Evolutionary conservation across 2,113 vertebrate species (phyloP).

Genomic region (Daubentonia madagascariensis): DNA sequence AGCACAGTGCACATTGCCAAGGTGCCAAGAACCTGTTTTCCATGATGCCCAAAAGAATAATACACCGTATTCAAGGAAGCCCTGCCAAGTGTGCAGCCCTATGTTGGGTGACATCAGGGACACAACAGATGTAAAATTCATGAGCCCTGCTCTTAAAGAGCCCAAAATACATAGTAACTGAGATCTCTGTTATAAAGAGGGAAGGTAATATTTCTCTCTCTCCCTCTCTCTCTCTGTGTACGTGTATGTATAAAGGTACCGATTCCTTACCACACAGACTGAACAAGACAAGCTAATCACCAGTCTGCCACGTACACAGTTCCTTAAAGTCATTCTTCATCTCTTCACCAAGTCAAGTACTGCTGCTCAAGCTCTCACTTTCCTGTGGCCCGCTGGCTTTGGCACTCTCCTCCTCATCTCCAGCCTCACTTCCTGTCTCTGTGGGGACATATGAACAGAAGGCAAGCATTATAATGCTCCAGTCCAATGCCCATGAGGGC

Average conservation of each 20-base stretch:
- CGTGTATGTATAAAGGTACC: not conserved
- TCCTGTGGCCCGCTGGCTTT: not conserved
- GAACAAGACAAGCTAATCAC: not conserved
- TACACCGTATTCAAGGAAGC: not conserved
- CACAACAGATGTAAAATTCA: not conserved
- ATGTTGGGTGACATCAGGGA: not conserved
- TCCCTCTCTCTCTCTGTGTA: not conserved
- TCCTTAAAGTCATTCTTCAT: not conserved
- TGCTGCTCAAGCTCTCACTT: not conserved
- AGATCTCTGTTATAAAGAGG: not conserved
- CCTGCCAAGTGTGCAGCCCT: not conserved
- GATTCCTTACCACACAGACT: not conserved
- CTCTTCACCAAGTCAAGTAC: not conserved
- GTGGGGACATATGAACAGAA: not conserved
- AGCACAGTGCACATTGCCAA: not conserved
- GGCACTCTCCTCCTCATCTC: not conserved
- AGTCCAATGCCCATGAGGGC: not conserved
- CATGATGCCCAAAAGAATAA: not conserved
- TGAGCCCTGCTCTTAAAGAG: not conserved
- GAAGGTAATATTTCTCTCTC: not conserved
- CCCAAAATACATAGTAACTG: not conserved
- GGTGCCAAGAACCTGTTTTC: not conserved
- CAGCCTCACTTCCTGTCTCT: not conserved
- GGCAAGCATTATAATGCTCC: not conserved
- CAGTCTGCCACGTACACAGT: not conserved